Evolutionary conservation across 1,140 invertebrate genomes (phyloP), one percentile per base, ranked within the genome.

Genomic region (Polypedilum pembai): DNA sequence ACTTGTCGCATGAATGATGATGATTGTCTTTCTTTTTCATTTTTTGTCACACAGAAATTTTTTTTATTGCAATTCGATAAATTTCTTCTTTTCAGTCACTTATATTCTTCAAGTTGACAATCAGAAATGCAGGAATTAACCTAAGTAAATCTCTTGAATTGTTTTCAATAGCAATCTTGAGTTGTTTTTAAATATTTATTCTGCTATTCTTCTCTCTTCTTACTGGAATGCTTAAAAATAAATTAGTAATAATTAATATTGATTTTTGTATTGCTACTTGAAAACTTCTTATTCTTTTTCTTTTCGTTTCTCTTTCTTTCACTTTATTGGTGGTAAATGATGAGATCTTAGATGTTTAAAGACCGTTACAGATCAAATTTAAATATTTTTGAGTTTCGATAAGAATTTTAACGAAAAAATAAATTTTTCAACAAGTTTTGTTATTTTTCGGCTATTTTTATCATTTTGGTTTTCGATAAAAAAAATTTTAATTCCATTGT

Each of bases 191-290:
- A 69, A 69, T 69, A 69, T 69, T 69, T 69, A 69, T 69, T 69
- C 65, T 20, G 65, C 65, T 69, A 69, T 69, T 69, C 65, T 69
- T n/a, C 18, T 0, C 8, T 69, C 8, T n/a, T 33, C 24, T 33
- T 33, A 33, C 24, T 33, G 24, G 12, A 18, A 69, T 18, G 65
- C 20, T 69, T 69, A 18, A 20, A 69, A 69, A 69, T 18, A 69
- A 69, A 69, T 69, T 69, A 56, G 45, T 56, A 69, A 69, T 69
- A 69, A 69, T 69, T 69, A 69, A 69, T 69, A 69, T 69, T 69
- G 65, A 69, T 69, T 69, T 69, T 69, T 69, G 17, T 10, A 69
- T 69, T 21, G 8, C 45, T 15, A 56, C n/a, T 33, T 33, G n/a
- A 56, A 56, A 56, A 56, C 12, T 56, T n/a, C 1, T 12, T 15